Conservation (phyloP, 2,888 invertebrate genomes). For the Lasioglossum leucozonium region DNA sequence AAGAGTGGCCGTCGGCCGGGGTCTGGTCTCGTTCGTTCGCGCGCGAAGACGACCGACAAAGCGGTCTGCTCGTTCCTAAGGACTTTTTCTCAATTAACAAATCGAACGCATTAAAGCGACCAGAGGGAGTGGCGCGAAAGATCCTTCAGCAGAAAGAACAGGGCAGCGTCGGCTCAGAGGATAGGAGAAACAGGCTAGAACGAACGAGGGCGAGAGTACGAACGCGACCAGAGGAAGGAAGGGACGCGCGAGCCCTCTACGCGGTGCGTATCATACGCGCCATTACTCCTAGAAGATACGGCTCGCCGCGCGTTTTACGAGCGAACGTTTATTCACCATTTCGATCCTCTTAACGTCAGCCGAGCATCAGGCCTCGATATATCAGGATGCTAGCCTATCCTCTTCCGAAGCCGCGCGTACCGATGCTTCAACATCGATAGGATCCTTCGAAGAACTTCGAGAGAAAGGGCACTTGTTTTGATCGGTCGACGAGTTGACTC, state of each 20-base stretch:
- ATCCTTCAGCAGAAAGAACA: background rate
- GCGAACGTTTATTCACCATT: slow-evolving; percentile 81
- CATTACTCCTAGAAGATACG: slow-evolving; percentile 76
- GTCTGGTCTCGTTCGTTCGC: slow-evolving; percentile 7
- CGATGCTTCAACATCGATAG: background rate
- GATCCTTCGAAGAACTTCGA: background rate
- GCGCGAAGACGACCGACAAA: slow-evolving; percentile 25
- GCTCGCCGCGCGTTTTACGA: slow-evolving; percentile 78
- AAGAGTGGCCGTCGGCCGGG: background rate
- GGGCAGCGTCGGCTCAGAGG: background rate
- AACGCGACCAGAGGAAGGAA: slow-evolving; percentile 8
- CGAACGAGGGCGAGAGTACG: slow-evolving; percentile 10
- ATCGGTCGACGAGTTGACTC: background rate
- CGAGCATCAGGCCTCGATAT: slow-evolving; percentile 71
- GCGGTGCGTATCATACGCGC: slow-evolving; percentile 73
- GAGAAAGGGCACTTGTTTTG: background rate
- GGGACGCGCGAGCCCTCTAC: slow-evolving; percentile 19
- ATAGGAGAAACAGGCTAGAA: background rate
- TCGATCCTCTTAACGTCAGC: slow-evolving; percentile 77
- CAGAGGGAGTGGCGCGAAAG: background rate
- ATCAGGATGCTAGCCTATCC: slow-evolving; percentile 58
- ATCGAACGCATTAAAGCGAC: slow-evolving; percentile 30
- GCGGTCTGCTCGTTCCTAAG: slow-evolving; percentile 5
- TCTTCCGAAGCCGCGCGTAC: background rate
- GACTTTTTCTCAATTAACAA: slow-evolving; percentile 38